phyloP scores from a whole-genome alignment of 2,797 vertebrate genomes.

The Crocodylus rhombifer region DNA sequence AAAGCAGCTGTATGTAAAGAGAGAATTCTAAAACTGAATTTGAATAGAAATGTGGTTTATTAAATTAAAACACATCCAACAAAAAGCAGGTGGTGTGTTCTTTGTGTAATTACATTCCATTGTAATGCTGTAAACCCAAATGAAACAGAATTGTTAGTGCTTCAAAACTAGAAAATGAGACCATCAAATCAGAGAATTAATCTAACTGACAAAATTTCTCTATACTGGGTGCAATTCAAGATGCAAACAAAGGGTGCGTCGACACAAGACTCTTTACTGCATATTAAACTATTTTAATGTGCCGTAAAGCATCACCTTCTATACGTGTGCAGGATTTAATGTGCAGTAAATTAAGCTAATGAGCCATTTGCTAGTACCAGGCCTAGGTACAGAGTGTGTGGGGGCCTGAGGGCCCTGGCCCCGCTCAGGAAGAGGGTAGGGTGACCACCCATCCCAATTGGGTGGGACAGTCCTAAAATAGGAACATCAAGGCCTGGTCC shows the following conservation, averaged over 20 bases:
- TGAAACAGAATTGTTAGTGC: background rate
- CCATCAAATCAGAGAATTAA: background rate
- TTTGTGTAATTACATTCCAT: background rate
- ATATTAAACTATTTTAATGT: no score
- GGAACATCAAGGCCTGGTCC: no score
- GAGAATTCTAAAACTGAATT: background rate
- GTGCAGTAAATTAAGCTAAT: no score
- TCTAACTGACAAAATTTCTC: background rate
- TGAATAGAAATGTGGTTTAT: background rate
- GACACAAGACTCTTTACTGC: background rate
- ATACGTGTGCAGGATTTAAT: no score
- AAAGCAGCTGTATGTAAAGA: rapidly evolving
- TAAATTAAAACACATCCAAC: background rate
- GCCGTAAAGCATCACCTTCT: no score
- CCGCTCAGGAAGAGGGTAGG: no score
- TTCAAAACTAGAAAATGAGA: background rate
- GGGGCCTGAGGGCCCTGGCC: no score
- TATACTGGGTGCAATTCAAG: background rate
- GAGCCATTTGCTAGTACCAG: no score
- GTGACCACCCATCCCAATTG: no score
- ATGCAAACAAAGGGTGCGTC: background rate
- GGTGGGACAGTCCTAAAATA: no score
- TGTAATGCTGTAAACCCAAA: background rate
- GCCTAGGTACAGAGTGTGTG: no score
- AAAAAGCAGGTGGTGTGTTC: background rate